Evolutionary conservation across 2,797 vertebrate species (phyloP).

Genomic region (Xiphophorus birchmanni): DNA sequence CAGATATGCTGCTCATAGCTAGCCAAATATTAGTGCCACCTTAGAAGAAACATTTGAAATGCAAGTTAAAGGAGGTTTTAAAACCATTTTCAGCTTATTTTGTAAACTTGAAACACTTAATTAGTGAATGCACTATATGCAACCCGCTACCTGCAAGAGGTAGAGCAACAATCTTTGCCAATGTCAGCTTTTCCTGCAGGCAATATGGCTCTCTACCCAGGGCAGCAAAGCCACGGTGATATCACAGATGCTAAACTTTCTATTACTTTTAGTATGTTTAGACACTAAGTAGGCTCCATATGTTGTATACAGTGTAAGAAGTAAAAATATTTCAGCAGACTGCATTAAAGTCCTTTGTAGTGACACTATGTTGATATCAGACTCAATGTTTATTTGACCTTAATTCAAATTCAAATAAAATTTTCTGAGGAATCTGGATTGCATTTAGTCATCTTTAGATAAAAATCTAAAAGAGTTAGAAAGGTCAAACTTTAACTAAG

Average conservation of each 20-base stretch:
- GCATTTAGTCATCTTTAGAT: not conserved
- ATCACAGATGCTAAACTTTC: not conserved
- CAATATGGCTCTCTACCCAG: not conserved
- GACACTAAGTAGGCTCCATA: not conserved
- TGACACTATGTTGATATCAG: not conserved
- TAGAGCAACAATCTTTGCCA: not conserved
- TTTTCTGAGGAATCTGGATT: not conserved
- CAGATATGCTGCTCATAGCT: not conserved
- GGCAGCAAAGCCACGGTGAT: not conserved
- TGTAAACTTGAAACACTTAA: not conserved
- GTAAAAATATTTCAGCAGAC: not conserved
- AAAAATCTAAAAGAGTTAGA: not conserved
- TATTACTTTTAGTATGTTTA: not conserved
- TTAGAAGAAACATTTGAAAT: not conserved
- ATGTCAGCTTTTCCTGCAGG: not conserved
- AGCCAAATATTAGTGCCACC: not conserved
- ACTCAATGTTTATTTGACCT: not conserved
- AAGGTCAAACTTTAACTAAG: not conserved
- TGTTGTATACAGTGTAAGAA: not conserved
- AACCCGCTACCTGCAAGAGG: not conserved
- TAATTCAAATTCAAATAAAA: not conserved
- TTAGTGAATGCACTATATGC: not conserved
- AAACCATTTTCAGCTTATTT: not conserved
- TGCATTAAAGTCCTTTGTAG: not conserved
- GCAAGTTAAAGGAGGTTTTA: not conserved